Percentiles rank a stretch among this genome's conserved stretches.
phyloP scores from a whole-genome alignment of 2,888 invertebrate species.

The Heliconius ismenius region DNA sequence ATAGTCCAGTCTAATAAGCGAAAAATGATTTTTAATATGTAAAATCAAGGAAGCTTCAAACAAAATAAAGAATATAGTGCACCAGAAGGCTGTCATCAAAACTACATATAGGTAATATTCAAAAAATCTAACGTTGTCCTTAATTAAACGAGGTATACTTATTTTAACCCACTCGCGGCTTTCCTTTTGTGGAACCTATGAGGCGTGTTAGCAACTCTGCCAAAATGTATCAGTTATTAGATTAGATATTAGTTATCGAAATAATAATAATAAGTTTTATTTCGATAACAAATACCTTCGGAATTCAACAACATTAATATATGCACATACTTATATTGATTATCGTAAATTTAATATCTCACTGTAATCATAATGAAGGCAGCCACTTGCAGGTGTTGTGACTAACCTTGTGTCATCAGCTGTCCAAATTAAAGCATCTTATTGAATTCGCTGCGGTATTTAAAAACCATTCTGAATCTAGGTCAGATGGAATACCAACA shows the following conservation, averaged over 20 bases:
- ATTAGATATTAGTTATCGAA: neutral
- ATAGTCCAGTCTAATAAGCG: no score
- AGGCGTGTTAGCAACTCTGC: no score
- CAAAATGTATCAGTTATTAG: no score
- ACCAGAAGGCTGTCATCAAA: no score
- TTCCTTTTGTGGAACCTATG: no score
- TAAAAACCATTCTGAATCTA: constrained; percentile 50
- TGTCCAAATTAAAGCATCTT: constrained; percentile 42
- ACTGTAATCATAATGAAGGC: neutral
- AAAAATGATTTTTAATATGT: no score
- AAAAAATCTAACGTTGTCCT: no score
- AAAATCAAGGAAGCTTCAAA: no score
- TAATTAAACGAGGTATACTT: no score
- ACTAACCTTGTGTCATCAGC: constrained; percentile 36
- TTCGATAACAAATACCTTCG: neutral
- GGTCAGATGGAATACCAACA: constrained; percentile 34
- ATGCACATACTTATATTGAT: neutral
- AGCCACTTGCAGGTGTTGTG: neutral
- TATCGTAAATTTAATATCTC: neutral
- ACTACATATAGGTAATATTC: no score
- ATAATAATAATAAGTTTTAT: neutral
- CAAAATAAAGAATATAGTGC: no score
- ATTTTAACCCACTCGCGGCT: no score
- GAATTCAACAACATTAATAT: neutral
- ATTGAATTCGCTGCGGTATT: constrained; percentile 53